These are phyloP conservation scores for Azemiops feae DNA, from an alignment of 2,113 vertebrate genomes.

Conservation along the genomic window DNA sequence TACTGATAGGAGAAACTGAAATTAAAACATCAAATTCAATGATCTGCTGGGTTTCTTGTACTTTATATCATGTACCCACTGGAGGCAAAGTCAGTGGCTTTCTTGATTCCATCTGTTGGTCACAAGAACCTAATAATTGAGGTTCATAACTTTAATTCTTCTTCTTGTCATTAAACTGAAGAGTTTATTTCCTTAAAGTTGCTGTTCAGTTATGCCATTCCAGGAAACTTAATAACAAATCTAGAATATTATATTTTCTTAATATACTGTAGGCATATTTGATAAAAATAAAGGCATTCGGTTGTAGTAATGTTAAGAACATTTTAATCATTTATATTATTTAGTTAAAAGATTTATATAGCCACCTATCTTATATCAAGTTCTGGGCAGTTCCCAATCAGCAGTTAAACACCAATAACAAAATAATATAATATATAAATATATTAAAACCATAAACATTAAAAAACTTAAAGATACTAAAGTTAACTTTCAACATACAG, in stretches of 20 bases:
- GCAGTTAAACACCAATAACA: not conserved
- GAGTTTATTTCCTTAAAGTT: not conserved
- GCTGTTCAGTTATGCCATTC: not conserved
- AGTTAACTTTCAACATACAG: not conserved
- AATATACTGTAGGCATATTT: conserved; percentile 7
- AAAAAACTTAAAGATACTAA: not conserved
- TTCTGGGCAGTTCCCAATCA: not conserved
- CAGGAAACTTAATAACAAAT: not conserved
- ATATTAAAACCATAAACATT: not conserved
- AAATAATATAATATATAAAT: not conserved
- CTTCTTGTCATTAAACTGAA: not conserved
- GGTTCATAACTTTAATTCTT: not conserved
- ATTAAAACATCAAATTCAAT: not conserved
- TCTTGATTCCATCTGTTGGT: not conserved
- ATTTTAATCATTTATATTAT: conserved; percentile 26
- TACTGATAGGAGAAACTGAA: not conserved
- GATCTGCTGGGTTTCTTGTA: not conserved
- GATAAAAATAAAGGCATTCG: not conserved
- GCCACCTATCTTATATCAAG: not conserved
- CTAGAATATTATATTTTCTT: not conserved
- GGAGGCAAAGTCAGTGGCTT: not conserved
- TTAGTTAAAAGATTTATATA: not conserved
- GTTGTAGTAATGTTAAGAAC: not conserved
- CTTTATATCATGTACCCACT: not conserved
- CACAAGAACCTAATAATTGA: not conserved